Evolutionary conservation across 2,113 vertebrate species (phyloP), one percentile per base, ranked within the genome.

Genomic region (Vicugna pacos): DNA sequence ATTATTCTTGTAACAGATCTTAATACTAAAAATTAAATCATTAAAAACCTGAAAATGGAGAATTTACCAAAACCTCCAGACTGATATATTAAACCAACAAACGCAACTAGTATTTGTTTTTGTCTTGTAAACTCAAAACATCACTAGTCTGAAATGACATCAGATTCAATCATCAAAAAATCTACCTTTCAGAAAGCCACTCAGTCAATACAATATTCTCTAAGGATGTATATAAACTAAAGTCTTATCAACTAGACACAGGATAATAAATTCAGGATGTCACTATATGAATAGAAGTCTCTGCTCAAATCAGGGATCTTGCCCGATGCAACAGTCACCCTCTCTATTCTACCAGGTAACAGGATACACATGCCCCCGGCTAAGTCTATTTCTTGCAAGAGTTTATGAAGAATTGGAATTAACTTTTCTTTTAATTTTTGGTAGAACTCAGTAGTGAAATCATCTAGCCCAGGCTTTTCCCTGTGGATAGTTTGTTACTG

Each of bases 121-220:
- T 50, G 16, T 95, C 50, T 79, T 73, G 2, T 85, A 85, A 95
- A 96, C 65, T 48, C 20, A 89, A 93, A 96, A 77, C 6, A 15
- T 87, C n/a, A 87, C 12, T 73, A 42, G 42, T 58, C 56, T 69
- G 7, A 92, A 87, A 70, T 92, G 83, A 94, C 65, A 64, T 88
- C 35, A 48, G 30, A 89, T 72, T 89, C 32, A 92, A 11, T 89
- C 62, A 84, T 77, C 42, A 82, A 52, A 20, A n/a, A 20, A 76
- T 84, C 20, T 80, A 28, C 48, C 89, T 73, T 92, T 65, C 12
- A 56, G 52, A 77, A 79, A 79, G 52, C 19, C 83, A 70, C 54
- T 83, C 14, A 70, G 22, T 26, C n/a, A 64, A 89, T 79, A 58
- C 46, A 84, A 24, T 70, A 69, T 50, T 46, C 32, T 89, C 64